Evolutionary conservation across 1,140 invertebrate species (phyloP).

Genomic region (Musca vetustissima): DNA sequence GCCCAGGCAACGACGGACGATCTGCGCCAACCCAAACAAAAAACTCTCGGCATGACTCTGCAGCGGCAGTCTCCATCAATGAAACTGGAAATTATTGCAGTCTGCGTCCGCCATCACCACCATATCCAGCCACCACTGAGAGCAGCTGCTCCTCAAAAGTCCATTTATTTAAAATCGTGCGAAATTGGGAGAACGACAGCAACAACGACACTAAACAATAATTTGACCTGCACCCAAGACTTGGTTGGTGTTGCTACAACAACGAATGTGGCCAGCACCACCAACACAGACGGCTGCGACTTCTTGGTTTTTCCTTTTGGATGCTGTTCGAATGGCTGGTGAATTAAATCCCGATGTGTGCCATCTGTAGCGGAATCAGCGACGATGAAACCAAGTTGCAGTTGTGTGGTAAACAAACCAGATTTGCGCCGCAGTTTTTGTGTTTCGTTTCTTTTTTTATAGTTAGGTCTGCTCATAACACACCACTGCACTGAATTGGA

Average conservation of each 20-base stretch:
- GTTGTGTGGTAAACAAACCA: conserved; percentile 4
- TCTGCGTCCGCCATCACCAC: background rate
- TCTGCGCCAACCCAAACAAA: background rate
- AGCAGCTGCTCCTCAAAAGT: conserved; percentile 13
- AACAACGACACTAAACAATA: conserved; percentile 1
- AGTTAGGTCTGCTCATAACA: too few relatives aligned
- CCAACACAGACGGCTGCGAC: too few relatives aligned
- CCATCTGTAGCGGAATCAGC: too few relatives aligned
- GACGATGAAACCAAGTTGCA: too few relatives aligned
- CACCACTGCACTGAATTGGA: background rate
- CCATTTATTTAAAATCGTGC: conserved; percentile 23
- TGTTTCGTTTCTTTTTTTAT: background rate
- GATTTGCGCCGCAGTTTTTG: background rate
- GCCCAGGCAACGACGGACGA: too few relatives aligned
- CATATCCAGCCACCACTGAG: background rate
- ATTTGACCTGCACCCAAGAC: background rate
- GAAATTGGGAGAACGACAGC: conserved; percentile 16
- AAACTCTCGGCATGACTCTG: background rate
- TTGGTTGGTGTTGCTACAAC: too few relatives aligned
- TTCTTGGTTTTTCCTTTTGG: too few relatives aligned
- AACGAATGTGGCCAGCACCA: too few relatives aligned
- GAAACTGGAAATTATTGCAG: background rate
- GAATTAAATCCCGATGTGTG: too few relatives aligned
- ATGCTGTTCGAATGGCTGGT: too few relatives aligned
- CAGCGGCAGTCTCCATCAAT: background rate